A percentile compares a stretch with the other conserved stretches of the same genome.
Evolutionary conservation across 2,113 vertebrate species (phyloP).

Genomic region (Carlito syrichta): DNA sequence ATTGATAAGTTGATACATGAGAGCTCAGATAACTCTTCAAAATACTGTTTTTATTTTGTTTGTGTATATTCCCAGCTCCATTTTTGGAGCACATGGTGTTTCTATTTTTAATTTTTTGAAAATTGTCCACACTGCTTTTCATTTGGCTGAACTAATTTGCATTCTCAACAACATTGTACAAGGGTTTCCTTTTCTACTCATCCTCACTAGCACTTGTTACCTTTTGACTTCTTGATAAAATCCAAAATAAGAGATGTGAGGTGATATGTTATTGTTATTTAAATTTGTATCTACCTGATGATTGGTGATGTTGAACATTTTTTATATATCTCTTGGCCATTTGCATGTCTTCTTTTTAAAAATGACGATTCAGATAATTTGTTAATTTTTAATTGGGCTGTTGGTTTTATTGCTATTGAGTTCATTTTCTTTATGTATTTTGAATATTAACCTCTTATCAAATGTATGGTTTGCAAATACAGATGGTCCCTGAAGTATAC

Average conservation of each 20-base stretch:
- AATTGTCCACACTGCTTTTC: neutral
- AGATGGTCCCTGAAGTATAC: neutral
- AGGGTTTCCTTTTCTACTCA: neutral
- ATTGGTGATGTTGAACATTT: neutral
- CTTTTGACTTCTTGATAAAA: neutral
- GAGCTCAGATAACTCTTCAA: neutral
- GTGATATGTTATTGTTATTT: neutral
- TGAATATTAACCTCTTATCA: neutral
- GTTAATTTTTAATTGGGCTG: neutral
- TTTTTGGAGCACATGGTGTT: neutral
- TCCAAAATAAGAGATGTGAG: neutral
- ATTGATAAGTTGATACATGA: neutral
- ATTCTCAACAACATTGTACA: neutral
- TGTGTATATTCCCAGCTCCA: neutral
- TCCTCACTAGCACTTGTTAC: neutral
- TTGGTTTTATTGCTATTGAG: neutral
- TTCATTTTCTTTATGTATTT: neutral
- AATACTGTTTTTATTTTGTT: neutral
- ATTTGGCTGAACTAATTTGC: neutral
- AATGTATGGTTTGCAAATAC: neutral
- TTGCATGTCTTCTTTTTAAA: neutral
- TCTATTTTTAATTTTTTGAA: neutral
- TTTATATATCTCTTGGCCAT: neutral
- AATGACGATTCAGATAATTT: neutral
- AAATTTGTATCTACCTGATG: neutral